These are phyloP conservation scores for Sinodicranocentrus sp. DNA, from an alignment of 2,888 invertebrate species.

Conservation along the genomic window DNA sequence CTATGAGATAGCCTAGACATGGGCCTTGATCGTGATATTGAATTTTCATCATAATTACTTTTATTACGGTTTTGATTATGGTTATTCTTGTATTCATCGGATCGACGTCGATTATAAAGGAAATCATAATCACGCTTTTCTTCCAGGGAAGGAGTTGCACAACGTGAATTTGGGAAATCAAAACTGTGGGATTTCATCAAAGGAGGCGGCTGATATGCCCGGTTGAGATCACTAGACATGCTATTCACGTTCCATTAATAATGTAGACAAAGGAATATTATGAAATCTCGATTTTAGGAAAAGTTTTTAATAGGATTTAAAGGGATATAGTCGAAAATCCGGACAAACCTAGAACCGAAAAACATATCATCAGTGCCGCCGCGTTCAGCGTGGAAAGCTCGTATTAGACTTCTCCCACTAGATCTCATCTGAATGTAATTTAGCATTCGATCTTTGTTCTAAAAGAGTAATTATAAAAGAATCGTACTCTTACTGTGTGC, in stretches of 20 bases:
- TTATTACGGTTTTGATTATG: background rate
- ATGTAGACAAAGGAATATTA: too few species aligned
- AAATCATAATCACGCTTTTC: conserved; percentile 21
- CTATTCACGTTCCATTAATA: background rate
- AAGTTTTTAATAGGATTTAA: background rate
- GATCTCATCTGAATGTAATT: conserved; percentile 69
- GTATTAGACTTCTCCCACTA: conserved; percentile 57
- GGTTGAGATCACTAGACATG: conserved; percentile 1
- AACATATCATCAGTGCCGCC: conserved; percentile 14
- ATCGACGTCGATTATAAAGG: background rate
- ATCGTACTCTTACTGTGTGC: too few species aligned
- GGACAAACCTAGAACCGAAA: conserved; percentile 40
- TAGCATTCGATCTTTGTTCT: conserved; percentile 71
- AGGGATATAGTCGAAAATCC: background rate
- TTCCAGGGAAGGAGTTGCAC: conserved; percentile 1
- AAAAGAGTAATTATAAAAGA: background rate
- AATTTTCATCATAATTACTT: background rate
- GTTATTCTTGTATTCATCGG: background rate
- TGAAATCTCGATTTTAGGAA: too few species aligned
- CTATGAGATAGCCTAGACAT: conserved; percentile 13
- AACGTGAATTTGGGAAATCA: conserved; percentile 38
- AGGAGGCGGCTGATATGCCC: conserved; percentile 26
- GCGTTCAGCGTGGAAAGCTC: conserved; percentile 55
- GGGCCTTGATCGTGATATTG: background rate
- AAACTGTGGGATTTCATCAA: conserved; percentile 38